These are phyloP conservation scores for Torymus aiolomorphi DNA, from an alignment of 2,888 invertebrate species.

Conservation along the genomic window DNA sequence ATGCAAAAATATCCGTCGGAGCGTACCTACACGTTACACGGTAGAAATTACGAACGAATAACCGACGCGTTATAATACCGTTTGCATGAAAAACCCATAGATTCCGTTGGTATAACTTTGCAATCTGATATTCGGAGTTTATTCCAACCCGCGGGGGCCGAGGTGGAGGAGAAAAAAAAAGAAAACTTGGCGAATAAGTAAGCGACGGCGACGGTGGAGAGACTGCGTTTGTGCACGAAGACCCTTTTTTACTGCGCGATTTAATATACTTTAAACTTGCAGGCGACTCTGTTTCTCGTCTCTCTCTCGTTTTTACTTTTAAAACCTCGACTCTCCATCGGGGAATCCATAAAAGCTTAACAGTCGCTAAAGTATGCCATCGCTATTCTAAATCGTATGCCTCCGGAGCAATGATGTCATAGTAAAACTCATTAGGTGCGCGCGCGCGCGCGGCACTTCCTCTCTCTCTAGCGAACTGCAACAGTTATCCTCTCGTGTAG, in stretches of 20 bases:
- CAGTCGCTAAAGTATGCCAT: constrained; percentile 22
- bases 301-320: not conserved
- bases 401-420: constrained; percentile 11
- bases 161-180: no score
- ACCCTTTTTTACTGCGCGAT: constrained; percentile 32
- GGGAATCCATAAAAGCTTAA: constrained; percentile 42
- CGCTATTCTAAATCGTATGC: constrained; percentile 16
- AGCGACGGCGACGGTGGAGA: no score
- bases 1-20: no score
- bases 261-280: constrained; percentile 29
- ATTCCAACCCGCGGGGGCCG: not conserved
- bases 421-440: constrained; percentile 9
- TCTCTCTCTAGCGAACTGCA: no score
- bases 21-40: no score
- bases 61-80: not conserved
- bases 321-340: constrained; percentile 14
- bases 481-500: no score
- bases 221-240: not conserved
- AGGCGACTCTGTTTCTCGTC: not conserved
- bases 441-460: no score
- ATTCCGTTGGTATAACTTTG: constrained; percentile 24
- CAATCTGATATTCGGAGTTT: constrained; percentile 4
- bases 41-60: not conserved
- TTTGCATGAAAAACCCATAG: constrained; percentile 8
- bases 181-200: constrained; percentile 8